Evolutionary conservation across 1,140 invertebrate species (phyloP).

Genomic region (Dendrolimus kikuchii): DNA sequence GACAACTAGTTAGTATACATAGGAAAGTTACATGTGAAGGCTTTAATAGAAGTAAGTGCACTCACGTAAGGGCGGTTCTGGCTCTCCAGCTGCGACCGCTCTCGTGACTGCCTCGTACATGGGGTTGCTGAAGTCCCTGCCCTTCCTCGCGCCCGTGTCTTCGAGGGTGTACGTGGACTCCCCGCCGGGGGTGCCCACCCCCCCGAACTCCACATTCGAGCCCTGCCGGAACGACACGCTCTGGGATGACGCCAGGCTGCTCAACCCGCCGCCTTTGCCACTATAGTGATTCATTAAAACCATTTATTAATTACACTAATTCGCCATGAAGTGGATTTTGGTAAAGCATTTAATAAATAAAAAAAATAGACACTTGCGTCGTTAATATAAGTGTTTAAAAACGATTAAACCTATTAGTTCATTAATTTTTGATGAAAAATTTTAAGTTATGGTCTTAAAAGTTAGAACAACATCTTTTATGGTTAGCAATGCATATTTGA

Average conservation of each 20-base stretch:
- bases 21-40: too few relatives aligned
- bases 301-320: too few relatives aligned
- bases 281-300: constrained; percentile 60
- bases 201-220: constrained; percentile 92
- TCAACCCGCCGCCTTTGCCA: constrained; percentile 82
- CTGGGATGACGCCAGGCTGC: constrained; percentile 86
- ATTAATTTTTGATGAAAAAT: too few relatives aligned
- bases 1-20: too few relatives aligned
- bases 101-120: constrained; percentile 90
- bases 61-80: constrained; percentile 41
- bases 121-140: constrained; percentile 94
- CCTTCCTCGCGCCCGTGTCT: constrained; percentile 76
- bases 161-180: constrained; percentile 84
- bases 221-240: constrained; percentile 97
- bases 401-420: too few relatives aligned
- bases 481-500: too few relatives aligned
- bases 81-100: constrained; percentile 40
- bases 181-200: constrained; percentile 63
- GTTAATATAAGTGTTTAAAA: too few relatives aligned
- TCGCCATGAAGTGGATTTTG: too few relatives aligned
- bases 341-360: too few relatives aligned
- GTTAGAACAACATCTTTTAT: too few relatives aligned
- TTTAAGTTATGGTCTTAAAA: too few relatives aligned
- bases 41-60: constrained; percentile 3
- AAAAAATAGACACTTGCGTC: too few relatives aligned